phyloP scores from a whole-genome alignment of 1,140 invertebrate genomes.

The Drosophila kepulauana region DNA sequence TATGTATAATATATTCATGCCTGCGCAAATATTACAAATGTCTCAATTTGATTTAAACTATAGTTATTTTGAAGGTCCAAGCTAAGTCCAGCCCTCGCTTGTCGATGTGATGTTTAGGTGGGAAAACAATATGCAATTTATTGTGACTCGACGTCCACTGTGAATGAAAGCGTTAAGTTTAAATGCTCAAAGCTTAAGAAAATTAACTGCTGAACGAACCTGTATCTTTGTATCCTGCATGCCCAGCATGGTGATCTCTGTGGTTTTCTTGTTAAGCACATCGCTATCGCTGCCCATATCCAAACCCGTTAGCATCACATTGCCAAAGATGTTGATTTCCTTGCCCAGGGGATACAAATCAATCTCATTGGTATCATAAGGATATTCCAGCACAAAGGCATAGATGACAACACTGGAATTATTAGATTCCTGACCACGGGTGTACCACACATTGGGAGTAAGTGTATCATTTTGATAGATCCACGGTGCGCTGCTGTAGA shows the following conservation, averaged over 20 bases:
- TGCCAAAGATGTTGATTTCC: slow-evolving; percentile 43
- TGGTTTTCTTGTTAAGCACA: slow-evolving; percentile 37
- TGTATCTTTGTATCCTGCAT: slow-evolving; percentile 63
- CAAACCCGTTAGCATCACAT: slow-evolving; percentile 59
- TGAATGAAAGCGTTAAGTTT: slow-evolving; percentile 1
- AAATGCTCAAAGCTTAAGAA: background rate
- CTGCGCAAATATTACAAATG: background rate
- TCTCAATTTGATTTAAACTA: slow-evolving; percentile 16
- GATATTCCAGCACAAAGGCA: slow-evolving; percentile 81
- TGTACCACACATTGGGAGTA: slow-evolving; percentile 92
- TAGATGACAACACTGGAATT: slow-evolving; percentile 51
- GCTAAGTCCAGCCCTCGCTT: slow-evolving; percentile 69
- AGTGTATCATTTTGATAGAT: slow-evolving; percentile 92
- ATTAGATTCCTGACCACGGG: slow-evolving; percentile 76
- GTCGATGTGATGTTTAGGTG: slow-evolving; percentile 76
- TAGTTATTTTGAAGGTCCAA: slow-evolving; percentile 80
- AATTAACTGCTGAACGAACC: slow-evolving; percentile 33
- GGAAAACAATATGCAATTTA: slow-evolving; percentile 68
- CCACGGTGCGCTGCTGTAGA: slow-evolving; percentile 94
- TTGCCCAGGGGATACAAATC: slow-evolving; percentile 73
- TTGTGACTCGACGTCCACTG: slow-evolving; percentile 64
- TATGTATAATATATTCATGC: background rate
- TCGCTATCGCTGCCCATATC: slow-evolving; percentile 45
- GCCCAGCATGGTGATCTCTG: slow-evolving; percentile 61
- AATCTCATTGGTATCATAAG: slow-evolving; percentile 76